Conservation (phyloP, 2,888 invertebrate genomes). For the Perizoma flavofasciatum region DNA sequence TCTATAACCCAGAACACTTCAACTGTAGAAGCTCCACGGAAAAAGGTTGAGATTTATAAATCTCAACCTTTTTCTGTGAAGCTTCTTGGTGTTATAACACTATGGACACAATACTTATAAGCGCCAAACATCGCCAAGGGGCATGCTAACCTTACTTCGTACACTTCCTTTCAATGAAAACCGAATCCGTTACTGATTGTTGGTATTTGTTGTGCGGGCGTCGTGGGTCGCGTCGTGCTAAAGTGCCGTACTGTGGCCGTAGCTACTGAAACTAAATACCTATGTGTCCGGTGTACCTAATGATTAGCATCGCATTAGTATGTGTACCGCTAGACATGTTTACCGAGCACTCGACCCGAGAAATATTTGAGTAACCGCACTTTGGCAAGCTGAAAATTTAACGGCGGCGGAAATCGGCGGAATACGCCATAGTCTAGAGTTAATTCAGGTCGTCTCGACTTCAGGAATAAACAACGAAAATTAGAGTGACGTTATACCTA, state of each 20-base stretch:
- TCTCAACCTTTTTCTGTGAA: too few relatives aligned
- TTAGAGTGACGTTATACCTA: constrained; percentile 6
- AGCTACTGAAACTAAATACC: constrained; percentile 55
- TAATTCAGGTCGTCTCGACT: constrained; percentile 37
- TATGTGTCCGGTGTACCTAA: constrained; percentile 70
- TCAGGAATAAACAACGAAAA: constrained; percentile 28
- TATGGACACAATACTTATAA: neutral
- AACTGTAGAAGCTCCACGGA: too few relatives aligned
- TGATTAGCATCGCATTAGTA: constrained; percentile 79
- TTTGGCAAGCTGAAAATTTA: constrained; percentile 54
- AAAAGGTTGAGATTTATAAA: too few relatives aligned
- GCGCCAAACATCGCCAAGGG: constrained; percentile 37
- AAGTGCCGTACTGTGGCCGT: constrained; percentile 62
- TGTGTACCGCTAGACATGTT: constrained; percentile 68
- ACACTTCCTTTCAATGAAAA: constrained; percentile 56
- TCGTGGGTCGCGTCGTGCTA: constrained; percentile 55
- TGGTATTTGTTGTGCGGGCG: constrained; percentile 56
- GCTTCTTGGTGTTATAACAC: neutral
- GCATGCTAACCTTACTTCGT: constrained; percentile 41
- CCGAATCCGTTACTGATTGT: constrained; percentile 66
- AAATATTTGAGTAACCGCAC: constrained; percentile 72
- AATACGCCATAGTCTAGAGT: constrained; percentile 39
- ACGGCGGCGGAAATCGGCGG: constrained; percentile 34
- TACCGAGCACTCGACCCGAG: constrained; percentile 63
- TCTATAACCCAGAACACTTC: too few relatives aligned